These are phyloP conservation scores for Microtus montanus DNA, from an alignment of 2,113 vertebrate genomes.

Conservation along the genomic window DNA sequence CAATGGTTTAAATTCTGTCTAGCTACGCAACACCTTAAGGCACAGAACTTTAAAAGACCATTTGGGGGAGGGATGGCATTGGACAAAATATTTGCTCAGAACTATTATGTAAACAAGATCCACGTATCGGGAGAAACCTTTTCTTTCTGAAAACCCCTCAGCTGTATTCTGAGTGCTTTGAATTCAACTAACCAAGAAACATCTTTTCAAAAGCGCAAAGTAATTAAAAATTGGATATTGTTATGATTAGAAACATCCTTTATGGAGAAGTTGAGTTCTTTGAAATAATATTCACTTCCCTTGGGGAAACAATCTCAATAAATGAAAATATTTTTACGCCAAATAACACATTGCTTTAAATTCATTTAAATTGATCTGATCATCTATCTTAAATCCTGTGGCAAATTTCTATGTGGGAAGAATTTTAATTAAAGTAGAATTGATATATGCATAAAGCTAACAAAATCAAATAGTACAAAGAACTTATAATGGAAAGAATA, in stretches of 20 bases:
- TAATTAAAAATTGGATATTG: conserved; percentile 70
- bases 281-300: conserved; percentile 71
- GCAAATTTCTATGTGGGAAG: conserved; percentile 69
- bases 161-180: conserved; percentile 24
- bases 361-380: conserved; percentile 74
- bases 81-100: neutral
- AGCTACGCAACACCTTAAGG: neutral
- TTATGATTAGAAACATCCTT: conserved; percentile 63
- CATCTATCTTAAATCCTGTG: conserved; percentile 67
- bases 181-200: conserved; percentile 54
- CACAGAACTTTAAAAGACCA: neutral
- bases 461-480: conserved; percentile 28
- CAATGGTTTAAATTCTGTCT: conserved; percentile 16
- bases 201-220: conserved; percentile 53
- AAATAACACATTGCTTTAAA: conserved; percentile 73
- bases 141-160: conserved; percentile 25
- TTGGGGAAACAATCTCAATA: conserved; percentile 59
- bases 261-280: conserved; percentile 71
- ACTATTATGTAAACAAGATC: neutral
- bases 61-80: neutral
- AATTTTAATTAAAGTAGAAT: conserved; percentile 77
- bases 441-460: conserved; percentile 48
- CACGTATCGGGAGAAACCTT: neutral
- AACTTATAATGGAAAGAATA: conserved; percentile 14
- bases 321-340: conserved; percentile 75